Evolutionary conservation across 1,140 invertebrate genomes (phyloP).

Genomic region (Thrips palmi): DNA sequence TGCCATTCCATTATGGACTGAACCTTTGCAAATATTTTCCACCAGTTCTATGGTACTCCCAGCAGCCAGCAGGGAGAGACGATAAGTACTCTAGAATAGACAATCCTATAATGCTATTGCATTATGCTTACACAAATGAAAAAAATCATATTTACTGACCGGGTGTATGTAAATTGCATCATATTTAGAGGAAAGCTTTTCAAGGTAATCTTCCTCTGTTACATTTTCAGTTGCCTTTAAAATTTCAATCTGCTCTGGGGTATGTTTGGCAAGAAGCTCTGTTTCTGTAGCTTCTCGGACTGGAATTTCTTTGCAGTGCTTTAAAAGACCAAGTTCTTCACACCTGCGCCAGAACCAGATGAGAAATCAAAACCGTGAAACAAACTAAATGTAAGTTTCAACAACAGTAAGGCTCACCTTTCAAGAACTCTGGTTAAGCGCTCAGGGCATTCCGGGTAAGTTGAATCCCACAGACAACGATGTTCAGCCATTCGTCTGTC

Average conservation of each 20-base stretch:
- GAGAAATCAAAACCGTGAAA: slow-evolving; percentile 4
- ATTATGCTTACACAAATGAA: slow-evolving; percentile 12
- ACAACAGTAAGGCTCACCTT: slow-evolving; percentile 25
- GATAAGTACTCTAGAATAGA: slow-evolving; percentile 49
- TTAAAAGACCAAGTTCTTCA: slow-evolving; percentile 45
- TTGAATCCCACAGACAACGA: slow-evolving; percentile 60
- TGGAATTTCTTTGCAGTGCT: slow-evolving; percentile 40
- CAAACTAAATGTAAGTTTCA: too few species aligned
- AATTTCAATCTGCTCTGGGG: slow-evolving; percentile 38
- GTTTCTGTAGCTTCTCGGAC: slow-evolving; percentile 44
- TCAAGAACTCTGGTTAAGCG: slow-evolving; percentile 49
- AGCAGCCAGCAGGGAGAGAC: slow-evolving; percentile 49
- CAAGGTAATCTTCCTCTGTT: slow-evolving; percentile 37
- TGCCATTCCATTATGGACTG: slow-evolving; percentile 73
- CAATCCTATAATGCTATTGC: slow-evolving; percentile 8
- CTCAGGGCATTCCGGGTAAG: slow-evolving; percentile 66
- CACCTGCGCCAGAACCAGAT: slow-evolving; percentile 32
- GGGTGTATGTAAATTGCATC: slow-evolving; percentile 77
- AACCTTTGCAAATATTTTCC: slow-evolving; percentile 42
- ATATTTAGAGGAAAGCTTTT: slow-evolving; percentile 54
- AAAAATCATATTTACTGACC: slow-evolving; percentile 29
- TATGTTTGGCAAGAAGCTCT: slow-evolving; percentile 48
- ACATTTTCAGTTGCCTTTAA: slow-evolving; percentile 40
- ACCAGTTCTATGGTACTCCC: slow-evolving; percentile 69
- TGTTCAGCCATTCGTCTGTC: slow-evolving; percentile 61